Evolutionary conservation across 2,888 invertebrate species (phyloP).

Genomic region (Noctua fimbriata): DNA sequence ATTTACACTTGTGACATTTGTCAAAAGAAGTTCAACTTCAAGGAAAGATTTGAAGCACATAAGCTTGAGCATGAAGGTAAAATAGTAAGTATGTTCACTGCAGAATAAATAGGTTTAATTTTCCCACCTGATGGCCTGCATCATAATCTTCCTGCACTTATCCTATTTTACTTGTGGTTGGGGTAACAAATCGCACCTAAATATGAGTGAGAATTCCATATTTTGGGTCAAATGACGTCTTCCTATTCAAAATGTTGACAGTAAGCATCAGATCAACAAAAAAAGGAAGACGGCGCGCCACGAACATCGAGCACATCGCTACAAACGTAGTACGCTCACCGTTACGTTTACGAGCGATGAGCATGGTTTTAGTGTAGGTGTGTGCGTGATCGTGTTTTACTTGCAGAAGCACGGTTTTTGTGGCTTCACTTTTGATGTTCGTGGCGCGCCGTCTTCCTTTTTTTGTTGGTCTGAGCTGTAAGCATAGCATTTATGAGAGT

Average conservation of each 20-base stretch:
- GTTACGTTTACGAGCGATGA: too few relatives aligned
- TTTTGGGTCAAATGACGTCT: background rate
- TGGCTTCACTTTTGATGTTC: too few relatives aligned
- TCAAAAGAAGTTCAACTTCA: conserved; percentile 79
- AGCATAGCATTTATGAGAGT: background rate
- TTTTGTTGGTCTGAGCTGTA: too few relatives aligned
- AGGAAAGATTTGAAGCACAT: conserved; percentile 82
- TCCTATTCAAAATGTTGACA: background rate
- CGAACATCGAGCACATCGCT: too few relatives aligned
- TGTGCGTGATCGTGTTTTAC: too few relatives aligned
- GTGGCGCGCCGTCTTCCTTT: too few relatives aligned
- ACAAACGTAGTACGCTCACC: too few relatives aligned
- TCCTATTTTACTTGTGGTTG: background rate
- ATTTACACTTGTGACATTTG: conserved; percentile 81
- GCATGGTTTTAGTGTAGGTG: too few relatives aligned
- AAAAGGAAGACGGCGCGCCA: too few relatives aligned
- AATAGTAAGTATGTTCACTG: conserved; percentile 73
- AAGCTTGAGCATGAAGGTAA: conserved; percentile 82
- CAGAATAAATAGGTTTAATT: background rate
- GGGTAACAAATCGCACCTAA: background rate
- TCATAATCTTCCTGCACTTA: background rate
- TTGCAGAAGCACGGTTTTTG: too few relatives aligned
- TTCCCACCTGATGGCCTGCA: background rate
- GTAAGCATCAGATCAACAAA: too few relatives aligned
- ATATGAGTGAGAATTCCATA: background rate